phyloP scores from a whole-genome alignment of 37 sponge, comb jelly and placozoan genomes.

The Diacarnus erythraeanus region DNA sequence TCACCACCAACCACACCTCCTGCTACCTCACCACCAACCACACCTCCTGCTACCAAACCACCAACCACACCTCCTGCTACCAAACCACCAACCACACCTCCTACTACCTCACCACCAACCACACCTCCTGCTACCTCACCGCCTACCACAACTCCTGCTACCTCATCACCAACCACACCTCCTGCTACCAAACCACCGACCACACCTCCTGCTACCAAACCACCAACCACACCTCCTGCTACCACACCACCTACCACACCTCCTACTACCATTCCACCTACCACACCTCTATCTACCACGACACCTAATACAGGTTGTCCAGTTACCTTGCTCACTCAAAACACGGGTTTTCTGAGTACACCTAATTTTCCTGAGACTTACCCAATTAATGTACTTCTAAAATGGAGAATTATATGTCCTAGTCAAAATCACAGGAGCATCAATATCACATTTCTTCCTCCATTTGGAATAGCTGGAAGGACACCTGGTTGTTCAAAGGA shows the following conservation, averaged over 20 bases:
- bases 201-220: background rate
- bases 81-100: background rate
- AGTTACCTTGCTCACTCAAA: background rate
- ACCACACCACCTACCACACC: background rate
- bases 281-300: background rate
- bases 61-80: background rate
- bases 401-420: constrained; percentile 11
- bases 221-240: background rate
- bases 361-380: constrained; percentile 31
- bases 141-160: background rate
- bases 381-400: constrained; percentile 3
- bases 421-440: too few species aligned
- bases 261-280: background rate
- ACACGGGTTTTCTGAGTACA: background rate
- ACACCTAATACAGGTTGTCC: background rate
- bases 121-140: background rate
- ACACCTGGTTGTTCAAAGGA: background rate
- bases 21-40: background rate
- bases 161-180: background rate
- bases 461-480: constrained; percentile 5
- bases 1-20: background rate
- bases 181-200: background rate
- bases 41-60: background rate
- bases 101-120: background rate
- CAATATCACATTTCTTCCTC: background rate